Evolutionary conservation across 1,140 invertebrate species (phyloP).

Genomic region (Paraescarpia echinospica): DNA sequence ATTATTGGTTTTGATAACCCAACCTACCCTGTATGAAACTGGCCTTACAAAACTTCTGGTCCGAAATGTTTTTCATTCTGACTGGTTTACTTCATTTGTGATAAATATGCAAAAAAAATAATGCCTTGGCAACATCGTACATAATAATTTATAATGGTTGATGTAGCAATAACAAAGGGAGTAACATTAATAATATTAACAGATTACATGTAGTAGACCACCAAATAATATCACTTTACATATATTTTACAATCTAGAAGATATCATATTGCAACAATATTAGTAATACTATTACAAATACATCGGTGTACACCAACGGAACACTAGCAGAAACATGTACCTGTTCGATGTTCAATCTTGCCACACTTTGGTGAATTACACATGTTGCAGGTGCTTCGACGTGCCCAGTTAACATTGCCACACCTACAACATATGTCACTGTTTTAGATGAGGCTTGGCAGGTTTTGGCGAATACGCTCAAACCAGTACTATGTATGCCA

Average conservation of each 20-base stretch:
- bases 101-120: too few relatives aligned
- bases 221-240: too few relatives aligned
- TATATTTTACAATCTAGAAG: too few relatives aligned
- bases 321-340: slow-evolving; percentile 27
- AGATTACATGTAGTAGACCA: slow-evolving; percentile 9
- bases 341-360: slow-evolving; percentile 54
- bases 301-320: neutral
- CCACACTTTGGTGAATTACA: slow-evolving; percentile 92
- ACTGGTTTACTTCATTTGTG: too few relatives aligned
- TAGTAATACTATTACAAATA: neutral
- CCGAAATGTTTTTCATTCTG: too few relatives aligned
- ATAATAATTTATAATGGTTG: too few relatives aligned
- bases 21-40: too few relatives aligned
- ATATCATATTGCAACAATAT: neutral
- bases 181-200: neutral
- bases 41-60: too few relatives aligned
- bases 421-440: slow-evolving; percentile 65
- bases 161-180: neutral
- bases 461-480: neutral
- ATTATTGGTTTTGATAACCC: too few relatives aligned
- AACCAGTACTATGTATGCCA: neutral
- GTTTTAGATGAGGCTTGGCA: neutral
- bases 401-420: slow-evolving; percentile 99
- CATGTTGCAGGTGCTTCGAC: slow-evolving; percentile 94
- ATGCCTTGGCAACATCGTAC: too few relatives aligned